Percentiles rank a stretch among this genome's conserved stretches.
phyloP scores from a whole-genome alignment of 2,888 invertebrate genomes.

The Watsonalla cultraria region DNA sequence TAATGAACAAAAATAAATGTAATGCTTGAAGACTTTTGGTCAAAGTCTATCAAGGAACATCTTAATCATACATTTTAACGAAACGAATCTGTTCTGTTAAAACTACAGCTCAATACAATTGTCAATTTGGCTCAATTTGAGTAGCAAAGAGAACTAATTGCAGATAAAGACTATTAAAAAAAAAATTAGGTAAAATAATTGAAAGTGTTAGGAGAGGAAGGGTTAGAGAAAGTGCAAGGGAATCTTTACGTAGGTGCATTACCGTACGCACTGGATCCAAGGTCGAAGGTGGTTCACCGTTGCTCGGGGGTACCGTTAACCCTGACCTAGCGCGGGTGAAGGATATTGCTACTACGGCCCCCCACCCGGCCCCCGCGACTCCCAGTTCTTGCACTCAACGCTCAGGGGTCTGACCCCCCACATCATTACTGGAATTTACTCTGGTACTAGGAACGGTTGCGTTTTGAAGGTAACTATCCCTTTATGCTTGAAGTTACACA shows the following conservation, averaged over 20 bases:
- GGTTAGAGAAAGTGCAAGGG: neutral
- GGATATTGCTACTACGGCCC: slow-evolving; percentile 73
- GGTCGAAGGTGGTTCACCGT: slow-evolving; percentile 73
- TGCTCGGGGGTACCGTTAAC: slow-evolving; percentile 73
- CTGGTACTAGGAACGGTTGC: neutral
- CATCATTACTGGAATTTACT: slow-evolving; percentile 28
- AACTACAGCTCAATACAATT: too few species aligned
- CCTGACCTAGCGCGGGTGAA: slow-evolving; percentile 76
- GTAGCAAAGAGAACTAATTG: too few species aligned
- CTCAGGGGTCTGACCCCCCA: slow-evolving; percentile 57
- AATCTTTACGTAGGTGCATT: slow-evolving; percentile 41
- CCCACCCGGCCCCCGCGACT: slow-evolving; percentile 41
- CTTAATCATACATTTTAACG: too few species aligned
- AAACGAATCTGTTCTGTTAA: too few species aligned
- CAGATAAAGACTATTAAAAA: too few species aligned
- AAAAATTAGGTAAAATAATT: neutral
- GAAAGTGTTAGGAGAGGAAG: neutral
- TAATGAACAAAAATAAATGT: too few species aligned
- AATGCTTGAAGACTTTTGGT: too few species aligned
- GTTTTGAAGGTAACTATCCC: neutral
- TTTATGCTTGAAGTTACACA: too few species aligned
- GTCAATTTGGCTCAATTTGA: too few species aligned
- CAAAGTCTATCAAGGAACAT: too few species aligned
- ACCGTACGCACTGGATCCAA: slow-evolving; percentile 55
- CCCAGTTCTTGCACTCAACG: slow-evolving; percentile 64